Evolutionary conservation across 2,113 vertebrate species (phyloP).

Genomic region (Protomyctophum bolini): DNA sequence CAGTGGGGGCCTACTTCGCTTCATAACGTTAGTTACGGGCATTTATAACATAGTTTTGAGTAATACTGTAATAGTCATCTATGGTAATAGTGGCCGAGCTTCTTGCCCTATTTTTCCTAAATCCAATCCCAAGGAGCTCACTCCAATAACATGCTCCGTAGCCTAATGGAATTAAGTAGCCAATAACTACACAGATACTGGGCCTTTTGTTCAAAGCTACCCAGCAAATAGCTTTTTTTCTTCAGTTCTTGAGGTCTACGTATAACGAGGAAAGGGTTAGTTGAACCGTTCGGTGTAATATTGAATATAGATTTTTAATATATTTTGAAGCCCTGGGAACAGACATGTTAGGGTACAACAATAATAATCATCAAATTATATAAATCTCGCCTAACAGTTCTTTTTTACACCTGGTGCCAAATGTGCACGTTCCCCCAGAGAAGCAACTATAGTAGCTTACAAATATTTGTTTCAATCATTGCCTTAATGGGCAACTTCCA

Average conservation of each 20-base stretch:
- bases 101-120: slow-evolving; percentile 1
- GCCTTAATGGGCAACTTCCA: neutral
- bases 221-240: slow-evolving; percentile 13
- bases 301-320: too few relatives aligned
- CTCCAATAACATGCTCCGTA: slow-evolving; percentile 18
- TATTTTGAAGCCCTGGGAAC: too few relatives aligned
- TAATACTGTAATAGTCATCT: neutral
- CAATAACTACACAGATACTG: slow-evolving; percentile 12
- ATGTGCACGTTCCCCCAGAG: neutral
- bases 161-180: slow-evolving; percentile 14
- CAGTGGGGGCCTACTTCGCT: slow-evolving; percentile 56
- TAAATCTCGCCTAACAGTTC: too few relatives aligned
- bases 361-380: too few relatives aligned
- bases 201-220: slow-evolving; percentile 47
- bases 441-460: slow-evolving; percentile 3
- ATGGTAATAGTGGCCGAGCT: slow-evolving; percentile 5
- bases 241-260: neutral
- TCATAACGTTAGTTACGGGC: slow-evolving; percentile 11
- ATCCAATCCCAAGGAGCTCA: slow-evolving; percentile 17
- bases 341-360: too few relatives aligned
- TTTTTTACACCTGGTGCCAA: too few relatives aligned
- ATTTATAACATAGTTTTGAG: slow-evolving; percentile 54
- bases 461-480: neutral
- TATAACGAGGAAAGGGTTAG: too few relatives aligned
- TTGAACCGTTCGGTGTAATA: too few relatives aligned